phyloP scores from a whole-genome alignment of 2,797 vertebrate species.

The Argya squamiceps region DNA sequence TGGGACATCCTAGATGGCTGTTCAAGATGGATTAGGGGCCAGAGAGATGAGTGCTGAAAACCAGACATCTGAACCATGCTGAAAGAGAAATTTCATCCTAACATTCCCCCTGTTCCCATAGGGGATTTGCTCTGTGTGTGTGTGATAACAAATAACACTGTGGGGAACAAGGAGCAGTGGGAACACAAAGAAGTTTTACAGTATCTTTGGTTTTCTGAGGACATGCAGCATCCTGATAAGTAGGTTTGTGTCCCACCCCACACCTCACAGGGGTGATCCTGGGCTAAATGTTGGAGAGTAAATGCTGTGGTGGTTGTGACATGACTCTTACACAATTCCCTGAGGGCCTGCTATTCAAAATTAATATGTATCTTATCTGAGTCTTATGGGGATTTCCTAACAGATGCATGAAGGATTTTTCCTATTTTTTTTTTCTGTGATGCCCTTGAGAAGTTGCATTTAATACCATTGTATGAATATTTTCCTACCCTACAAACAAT shows the following conservation, averaged over 20 bases:
- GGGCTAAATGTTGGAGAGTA: neutral
- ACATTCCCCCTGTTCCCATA: neutral
- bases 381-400: slow-evolving; percentile 41
- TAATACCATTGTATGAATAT: slow-evolving; percentile 9
- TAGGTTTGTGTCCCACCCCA: neutral
- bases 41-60: neutral
- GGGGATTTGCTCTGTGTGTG: neutral
- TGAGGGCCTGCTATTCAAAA: neutral
- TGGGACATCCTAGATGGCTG: neutral
- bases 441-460: neutral
- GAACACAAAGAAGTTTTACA: neutral
- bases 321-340: slow-evolving; percentile 18
- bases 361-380: neutral
- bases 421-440: neutral
- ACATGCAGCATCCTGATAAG: neutral
- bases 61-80: neutral
- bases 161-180: neutral
- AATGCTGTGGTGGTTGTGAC: neutral
- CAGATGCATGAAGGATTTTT: neutral
- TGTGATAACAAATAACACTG: neutral
- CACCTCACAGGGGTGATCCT: neutral
- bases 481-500: slow-evolving; percentile 25
- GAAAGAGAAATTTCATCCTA: neutral
- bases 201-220: neutral
- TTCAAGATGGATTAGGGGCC: neutral